phyloP scores from a whole-genome alignment of 2,888 invertebrate species.

The Pseudoips prasinana region DNA sequence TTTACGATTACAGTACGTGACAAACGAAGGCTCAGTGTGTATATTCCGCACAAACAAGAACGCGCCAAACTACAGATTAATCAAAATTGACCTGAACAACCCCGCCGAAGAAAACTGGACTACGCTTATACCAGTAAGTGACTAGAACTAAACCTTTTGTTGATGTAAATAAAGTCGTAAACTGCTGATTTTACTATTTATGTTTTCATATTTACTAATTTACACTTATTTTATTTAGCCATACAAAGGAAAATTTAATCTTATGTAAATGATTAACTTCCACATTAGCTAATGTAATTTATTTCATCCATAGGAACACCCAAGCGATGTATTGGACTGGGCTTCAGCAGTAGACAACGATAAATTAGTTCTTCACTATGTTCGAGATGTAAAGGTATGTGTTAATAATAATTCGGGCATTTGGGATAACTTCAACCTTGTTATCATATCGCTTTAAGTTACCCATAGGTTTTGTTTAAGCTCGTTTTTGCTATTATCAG shows the following conservation, averaged over 20 bases:
- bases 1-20: constrained; percentile 96
- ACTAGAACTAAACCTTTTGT: neutral
- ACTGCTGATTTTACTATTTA: too few relatives aligned
- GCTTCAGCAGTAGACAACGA: constrained; percentile 91
- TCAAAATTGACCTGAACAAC: constrained; percentile 90
- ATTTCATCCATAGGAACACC: constrained; percentile 91
- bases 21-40: constrained; percentile 91
- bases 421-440: too few relatives aligned
- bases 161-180: fast-evolving
- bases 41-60: constrained; percentile 96
- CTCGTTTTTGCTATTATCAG: too few relatives aligned
- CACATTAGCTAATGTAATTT: too few relatives aligned
- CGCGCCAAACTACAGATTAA: constrained; percentile 94
- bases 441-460: too few relatives aligned
- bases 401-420: neutral
- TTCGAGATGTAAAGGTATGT: constrained; percentile 95
- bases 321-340: constrained; percentile 95
- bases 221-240: too few relatives aligned
- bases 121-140: constrained; percentile 86
- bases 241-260: too few relatives aligned
- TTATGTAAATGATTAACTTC: too few relatives aligned
- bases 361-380: constrained; percentile 93
- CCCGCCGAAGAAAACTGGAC: constrained; percentile 90
- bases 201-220: too few relatives aligned
- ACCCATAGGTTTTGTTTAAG: too few relatives aligned